A percentile compares a stretch with the other conserved stretches of the same genome.
Evolutionary conservation across 2,113 vertebrate genomes (phyloP).

Genomic region (Zosterops borbonicus): DNA sequence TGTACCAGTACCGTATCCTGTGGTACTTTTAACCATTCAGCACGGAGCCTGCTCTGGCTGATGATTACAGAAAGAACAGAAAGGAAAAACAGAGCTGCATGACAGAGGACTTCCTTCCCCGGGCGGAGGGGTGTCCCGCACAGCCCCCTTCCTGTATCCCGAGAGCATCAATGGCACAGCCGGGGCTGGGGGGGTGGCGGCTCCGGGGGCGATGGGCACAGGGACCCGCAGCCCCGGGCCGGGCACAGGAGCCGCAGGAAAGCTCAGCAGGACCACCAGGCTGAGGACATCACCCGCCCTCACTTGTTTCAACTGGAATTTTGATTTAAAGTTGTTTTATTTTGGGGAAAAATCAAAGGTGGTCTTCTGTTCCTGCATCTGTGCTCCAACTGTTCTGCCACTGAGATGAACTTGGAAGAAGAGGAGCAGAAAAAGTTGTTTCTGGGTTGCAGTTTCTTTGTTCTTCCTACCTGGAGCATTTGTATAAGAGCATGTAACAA

Average conservation of each 20-base stretch:
- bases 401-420: background rate
- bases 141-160: accelerated
- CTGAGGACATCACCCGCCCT: background rate
- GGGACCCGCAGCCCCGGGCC: background rate
- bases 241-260: background rate
- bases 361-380: background rate
- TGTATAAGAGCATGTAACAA: background rate
- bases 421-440: background rate
- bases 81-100: background rate
- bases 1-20: no score
- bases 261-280: accelerated
- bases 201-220: accelerated
- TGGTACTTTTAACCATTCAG: background rate
- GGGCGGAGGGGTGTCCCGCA: background rate
- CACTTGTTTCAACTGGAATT: background rate
- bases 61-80: background rate
- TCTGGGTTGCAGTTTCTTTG: background rate
- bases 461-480: background rate
- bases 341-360: background rate
- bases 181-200: background rate
- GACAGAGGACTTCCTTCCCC: background rate
- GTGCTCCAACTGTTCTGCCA: background rate
- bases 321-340: background rate
- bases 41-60: background rate
- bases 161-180: background rate